Evolutionary conservation across 2,113 vertebrate species (phyloP).

Genomic region (Setophaga kirtlandii): DNA sequence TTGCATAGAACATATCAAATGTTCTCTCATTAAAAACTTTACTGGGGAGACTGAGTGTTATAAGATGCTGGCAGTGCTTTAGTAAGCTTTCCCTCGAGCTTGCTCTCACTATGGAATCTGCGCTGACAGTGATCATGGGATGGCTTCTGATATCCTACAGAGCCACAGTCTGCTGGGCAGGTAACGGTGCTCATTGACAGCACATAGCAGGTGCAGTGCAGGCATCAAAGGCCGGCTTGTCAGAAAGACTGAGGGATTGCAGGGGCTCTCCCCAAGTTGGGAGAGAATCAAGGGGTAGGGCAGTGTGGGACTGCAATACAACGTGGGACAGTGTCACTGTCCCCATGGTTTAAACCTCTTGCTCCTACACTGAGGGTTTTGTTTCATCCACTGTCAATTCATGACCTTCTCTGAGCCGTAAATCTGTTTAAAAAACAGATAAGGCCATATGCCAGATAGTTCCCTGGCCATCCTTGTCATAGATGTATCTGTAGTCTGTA

Average conservation of each 20-base stretch:
- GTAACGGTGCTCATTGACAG: not conserved
- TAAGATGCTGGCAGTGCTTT: not conserved
- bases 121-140: not conserved
- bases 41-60: not conserved
- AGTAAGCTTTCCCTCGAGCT: not conserved
- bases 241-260: not conserved
- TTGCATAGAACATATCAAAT: not conserved
- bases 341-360: not conserved
- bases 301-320: not conserved
- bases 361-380: not conserved
- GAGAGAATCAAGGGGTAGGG: not conserved
- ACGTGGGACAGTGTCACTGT: not conserved
- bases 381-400: not conserved
- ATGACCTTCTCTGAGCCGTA: not conserved
- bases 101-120: not conserved
- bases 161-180: slow-evolving; percentile 11
- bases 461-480: not conserved
- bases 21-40: slow-evolving; percentile 14
- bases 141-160: not conserved
- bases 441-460: not conserved
- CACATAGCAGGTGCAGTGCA: not conserved
- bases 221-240: not conserved
- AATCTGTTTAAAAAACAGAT: not conserved
- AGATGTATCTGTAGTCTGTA: not conserved
- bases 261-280: not conserved